These are phyloP conservation scores for Xerus rutilus DNA, from an alignment of 2,797 vertebrate species.

Conservation along the genomic window DNA sequence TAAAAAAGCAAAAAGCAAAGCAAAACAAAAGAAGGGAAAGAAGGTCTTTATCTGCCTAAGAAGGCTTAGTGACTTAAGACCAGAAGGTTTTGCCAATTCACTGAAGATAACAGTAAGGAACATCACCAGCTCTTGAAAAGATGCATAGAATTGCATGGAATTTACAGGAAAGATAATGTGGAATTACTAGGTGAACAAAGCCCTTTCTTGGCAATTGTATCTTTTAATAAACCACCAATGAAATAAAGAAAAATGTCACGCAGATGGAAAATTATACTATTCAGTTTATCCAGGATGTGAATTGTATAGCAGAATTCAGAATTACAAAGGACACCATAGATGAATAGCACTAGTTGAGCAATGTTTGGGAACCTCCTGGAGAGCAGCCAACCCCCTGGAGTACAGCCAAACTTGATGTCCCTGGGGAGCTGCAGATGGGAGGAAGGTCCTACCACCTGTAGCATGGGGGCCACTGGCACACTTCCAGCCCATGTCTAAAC, in stretches of 20 bases:
- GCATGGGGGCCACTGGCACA: not conserved
- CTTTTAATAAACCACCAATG: conserved; percentile 67
- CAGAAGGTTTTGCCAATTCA: conserved; percentile 11
- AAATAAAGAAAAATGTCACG: conserved; percentile 69
- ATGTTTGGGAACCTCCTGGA: conserved; percentile 79
- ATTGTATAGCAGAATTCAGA: conserved; percentile 64
- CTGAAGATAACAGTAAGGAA: conserved; percentile 65
- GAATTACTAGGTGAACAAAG: conserved; percentile 84
- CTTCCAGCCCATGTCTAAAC: conserved; percentile 29
- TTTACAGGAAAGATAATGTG: conserved; percentile 82
- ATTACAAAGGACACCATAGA: conserved; percentile 72
- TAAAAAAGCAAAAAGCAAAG: not conserved
- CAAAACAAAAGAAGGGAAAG: conserved; percentile 16
- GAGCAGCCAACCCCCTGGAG: conserved; percentile 70
- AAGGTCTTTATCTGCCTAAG: conserved; percentile 13
- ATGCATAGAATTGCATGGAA: conserved; percentile 82
- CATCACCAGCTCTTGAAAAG: conserved; percentile 66
- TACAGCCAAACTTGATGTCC: not conserved
- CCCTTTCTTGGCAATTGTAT: conserved; percentile 77
- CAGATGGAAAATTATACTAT: conserved; percentile 70
- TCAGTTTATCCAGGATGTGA: conserved; percentile 42
- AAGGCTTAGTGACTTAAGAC: conserved; percentile 38
- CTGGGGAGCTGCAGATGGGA: not conserved
- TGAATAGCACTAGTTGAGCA: conserved; percentile 24
- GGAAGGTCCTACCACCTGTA: conserved; percentile 60